Evolutionary conservation across 2,113 vertebrate species (phyloP), one percentile per base, ranked within the genome.

Genomic region (Alligator sinensis): DNA sequence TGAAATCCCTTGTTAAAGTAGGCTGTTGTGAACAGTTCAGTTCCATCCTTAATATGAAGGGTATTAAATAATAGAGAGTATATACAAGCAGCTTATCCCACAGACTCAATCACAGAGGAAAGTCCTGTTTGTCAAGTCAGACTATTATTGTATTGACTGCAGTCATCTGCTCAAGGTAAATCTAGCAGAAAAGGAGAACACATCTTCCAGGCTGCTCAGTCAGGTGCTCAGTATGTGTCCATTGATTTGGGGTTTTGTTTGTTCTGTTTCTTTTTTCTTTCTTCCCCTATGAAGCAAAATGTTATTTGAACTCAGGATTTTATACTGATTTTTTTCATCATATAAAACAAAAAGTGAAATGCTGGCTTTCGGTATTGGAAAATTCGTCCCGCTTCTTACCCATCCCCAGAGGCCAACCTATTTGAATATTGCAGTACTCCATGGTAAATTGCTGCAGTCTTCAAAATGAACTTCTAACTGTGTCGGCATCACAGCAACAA

Each of bases 1-100:
- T 77, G 80, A 57, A 62, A 81, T 83, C 88, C 47, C 38, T 94
- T 66, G 63, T 94, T 75, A 95, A 90, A 57, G 62, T 9, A 80
- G 3, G 59, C 55, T 84, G 87, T 92, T 66, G 90, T 30, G 38
- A 93, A 75, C 19, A 88, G 60, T 55, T 55, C 18, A 92, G 38
- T 90, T 96, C 18, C 38, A 25, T 74, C 61, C 12, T 77, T 54
- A 78, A 88, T 59, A 72, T 17, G 77, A 77, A 63, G 19, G 22
- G 17, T 84, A 77, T 25, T n/a, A 89, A 34, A 27, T 79, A 84
- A 60, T 10, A 86, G 21, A 27, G 11, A 27, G 47, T 24, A 68
- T 30, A 30, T 5, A 70, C 9, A 19, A 0, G 0, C 57, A 30
- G 15, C 61, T 30, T 57, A 11, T 61, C 62, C 19, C 24, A 7